phyloP scores from a whole-genome alignment of 1,140 invertebrate genomes.

The Trigoniulus corallinus region DNA sequence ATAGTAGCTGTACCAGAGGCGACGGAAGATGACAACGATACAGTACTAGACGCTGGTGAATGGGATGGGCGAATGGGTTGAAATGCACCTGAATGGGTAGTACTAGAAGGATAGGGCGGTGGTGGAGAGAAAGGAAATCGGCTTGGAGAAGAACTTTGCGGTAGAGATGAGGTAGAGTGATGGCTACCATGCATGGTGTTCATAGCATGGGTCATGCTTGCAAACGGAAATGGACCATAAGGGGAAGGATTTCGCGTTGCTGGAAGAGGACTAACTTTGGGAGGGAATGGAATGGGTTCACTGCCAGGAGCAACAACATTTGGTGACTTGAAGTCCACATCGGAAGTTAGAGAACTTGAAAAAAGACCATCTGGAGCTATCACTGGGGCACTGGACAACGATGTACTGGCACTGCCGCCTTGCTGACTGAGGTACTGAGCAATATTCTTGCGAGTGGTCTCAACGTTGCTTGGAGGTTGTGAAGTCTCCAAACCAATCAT shows the following conservation, averaged over 20 bases:
- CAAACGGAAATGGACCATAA: slow-evolving; percentile 58
- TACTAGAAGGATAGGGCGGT: slow-evolving; percentile 30
- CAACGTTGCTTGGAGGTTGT: slow-evolving; percentile 22
- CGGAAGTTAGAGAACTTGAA: slow-evolving; percentile 17
- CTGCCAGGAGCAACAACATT: slow-evolving; percentile 25
- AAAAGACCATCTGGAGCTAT: no score
- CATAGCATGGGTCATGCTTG: slow-evolving; percentile 73
- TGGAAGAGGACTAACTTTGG: slow-evolving; percentile 17
- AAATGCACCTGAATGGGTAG: slow-evolving; percentile 75
- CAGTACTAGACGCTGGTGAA: slow-evolving; percentile 17
- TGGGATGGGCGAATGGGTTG: slow-evolving; percentile 48
- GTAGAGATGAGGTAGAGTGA: slow-evolving; percentile 5
- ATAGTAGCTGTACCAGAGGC: slow-evolving; percentile 1
- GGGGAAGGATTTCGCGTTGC: slow-evolving; percentile 21
- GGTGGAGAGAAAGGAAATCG: slow-evolving; percentile 7
- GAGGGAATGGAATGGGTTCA: slow-evolving; percentile 22
- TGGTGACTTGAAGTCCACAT: slow-evolving; percentile 18
- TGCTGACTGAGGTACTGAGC: slow-evolving; percentile 25
- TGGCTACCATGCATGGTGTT: slow-evolving; percentile 29
- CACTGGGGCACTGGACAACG: slow-evolving; percentile 12
- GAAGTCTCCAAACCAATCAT: slow-evolving; percentile 14
- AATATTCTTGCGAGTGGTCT: slow-evolving; percentile 25
- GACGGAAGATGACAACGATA: background rate
- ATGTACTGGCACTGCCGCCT: slow-evolving; percentile 35
- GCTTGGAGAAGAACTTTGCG: slow-evolving; percentile 5